Conservation (phyloP, 2,113 vertebrate species). For the Chaetorhynchus papuensis region DNA sequence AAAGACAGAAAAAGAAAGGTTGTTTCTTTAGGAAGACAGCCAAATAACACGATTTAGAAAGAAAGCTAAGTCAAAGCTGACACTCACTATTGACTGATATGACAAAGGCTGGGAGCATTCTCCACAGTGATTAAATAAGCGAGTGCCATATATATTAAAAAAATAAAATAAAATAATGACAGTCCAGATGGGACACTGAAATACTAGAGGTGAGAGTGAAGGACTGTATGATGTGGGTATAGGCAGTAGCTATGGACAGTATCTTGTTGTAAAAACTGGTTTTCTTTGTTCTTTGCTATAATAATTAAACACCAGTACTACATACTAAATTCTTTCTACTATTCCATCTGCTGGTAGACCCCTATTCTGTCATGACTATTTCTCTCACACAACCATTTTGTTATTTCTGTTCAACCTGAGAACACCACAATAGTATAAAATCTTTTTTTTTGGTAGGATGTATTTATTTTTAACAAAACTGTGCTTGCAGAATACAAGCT, state of each 20-base stretch:
- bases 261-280: not conserved
- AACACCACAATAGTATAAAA: not conserved
- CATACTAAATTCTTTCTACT: not conserved
- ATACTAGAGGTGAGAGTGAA: not conserved
- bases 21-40: not conserved
- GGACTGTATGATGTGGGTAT: not conserved
- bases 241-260: not conserved
- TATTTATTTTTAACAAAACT: not conserved
- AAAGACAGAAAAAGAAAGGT: not conserved
- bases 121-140: not conserved
- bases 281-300: not conserved
- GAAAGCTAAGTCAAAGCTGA: slow-evolving; percentile 18
- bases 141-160: not conserved
- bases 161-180: not conserved
- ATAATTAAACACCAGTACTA: not conserved
- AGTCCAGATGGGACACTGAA: not conserved
- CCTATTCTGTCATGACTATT: not conserved
- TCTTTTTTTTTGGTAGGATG: not conserved
- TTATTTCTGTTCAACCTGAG: not conserved
- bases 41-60: not conserved
- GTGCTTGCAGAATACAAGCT: not conserved
- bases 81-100: slow-evolving; percentile 7
- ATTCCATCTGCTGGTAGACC: not conserved
- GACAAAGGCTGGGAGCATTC: not conserved
- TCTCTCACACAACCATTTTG: not conserved